Percentiles rank a stretch among this genome's conserved stretches.
Evolutionary conservation across 2,797 vertebrate species (phyloP).

Genomic region (Fistularia commersonii): DNA sequence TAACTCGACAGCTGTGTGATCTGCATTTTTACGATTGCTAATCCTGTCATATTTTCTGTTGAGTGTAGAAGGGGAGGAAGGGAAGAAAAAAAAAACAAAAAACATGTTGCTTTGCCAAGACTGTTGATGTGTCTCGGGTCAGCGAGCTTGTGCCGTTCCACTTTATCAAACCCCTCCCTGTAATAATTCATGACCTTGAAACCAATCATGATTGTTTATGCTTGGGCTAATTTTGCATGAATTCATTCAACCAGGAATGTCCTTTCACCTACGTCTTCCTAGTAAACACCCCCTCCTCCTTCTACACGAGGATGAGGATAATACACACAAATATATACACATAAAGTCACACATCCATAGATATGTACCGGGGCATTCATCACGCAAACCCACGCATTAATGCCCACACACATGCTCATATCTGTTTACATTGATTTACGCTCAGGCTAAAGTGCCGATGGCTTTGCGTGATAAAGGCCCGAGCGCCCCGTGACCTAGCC

Average conservation of each 20-base stretch:
- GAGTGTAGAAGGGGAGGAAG: background rate
- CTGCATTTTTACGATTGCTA: no score
- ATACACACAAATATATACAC: conserved; percentile 1
- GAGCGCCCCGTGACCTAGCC: conserved; percentile 32
- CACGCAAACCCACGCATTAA: conserved; percentile 6
- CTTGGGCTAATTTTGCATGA: conserved; percentile 56
- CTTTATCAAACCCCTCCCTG: conserved; percentile 47
- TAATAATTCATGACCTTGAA: conserved; percentile 70
- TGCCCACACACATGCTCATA: conserved; percentile 1
- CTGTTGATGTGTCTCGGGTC: conserved; percentile 55
- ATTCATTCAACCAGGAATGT: conserved; percentile 51
- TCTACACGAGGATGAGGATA: conserved; percentile 24
- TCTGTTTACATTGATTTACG: conserved; percentile 41
- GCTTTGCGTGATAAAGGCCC: conserved; percentile 42
- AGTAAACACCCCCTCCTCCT: conserved; percentile 18
- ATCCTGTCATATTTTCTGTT: no score
- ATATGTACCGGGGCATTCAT: conserved; percentile 1
- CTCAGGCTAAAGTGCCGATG: conserved; percentile 16
- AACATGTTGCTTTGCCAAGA: conserved; percentile 36
- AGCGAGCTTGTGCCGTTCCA: conserved; percentile 55
- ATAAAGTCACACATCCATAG: background rate
- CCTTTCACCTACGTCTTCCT: conserved; percentile 53
- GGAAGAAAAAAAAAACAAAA: background rate
- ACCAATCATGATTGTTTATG: conserved; percentile 68
- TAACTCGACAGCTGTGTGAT: no score